phyloP scores from a whole-genome alignment of 2,113 vertebrate species.

The Gobius niger region DNA sequence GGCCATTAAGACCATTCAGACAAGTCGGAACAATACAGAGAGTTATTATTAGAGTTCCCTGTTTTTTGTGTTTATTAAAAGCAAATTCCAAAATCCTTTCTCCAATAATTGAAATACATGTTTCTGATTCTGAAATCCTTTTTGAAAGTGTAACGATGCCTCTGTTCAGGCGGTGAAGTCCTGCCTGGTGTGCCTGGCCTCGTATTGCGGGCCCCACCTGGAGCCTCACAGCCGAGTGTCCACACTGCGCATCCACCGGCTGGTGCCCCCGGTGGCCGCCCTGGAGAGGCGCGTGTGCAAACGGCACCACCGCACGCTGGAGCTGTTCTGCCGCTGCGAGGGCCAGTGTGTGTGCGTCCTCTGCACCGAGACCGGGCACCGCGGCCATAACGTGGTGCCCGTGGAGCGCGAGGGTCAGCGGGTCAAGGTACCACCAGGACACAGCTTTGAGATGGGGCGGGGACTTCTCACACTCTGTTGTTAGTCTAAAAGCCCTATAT shows the following conservation, averaged over 20 bases:
- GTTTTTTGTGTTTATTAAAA: too few relatives aligned
- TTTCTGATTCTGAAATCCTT: too few relatives aligned
- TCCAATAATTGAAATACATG: too few relatives aligned
- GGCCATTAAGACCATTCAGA: too few relatives aligned
- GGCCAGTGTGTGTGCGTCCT: conserved; percentile 74
- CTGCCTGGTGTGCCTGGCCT: conserved; percentile 77
- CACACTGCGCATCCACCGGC: conserved; percentile 65
- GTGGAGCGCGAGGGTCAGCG: conserved; percentile 71
- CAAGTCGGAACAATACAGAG: too few relatives aligned
- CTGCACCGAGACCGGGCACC: conserved; percentile 72
- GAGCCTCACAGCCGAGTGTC: conserved; percentile 62
- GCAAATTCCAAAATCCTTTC: too few relatives aligned
- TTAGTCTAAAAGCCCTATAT: too few relatives aligned
- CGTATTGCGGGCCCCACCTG: conserved; percentile 77
- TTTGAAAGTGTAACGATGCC: too few relatives aligned
- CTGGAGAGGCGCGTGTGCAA: conserved; percentile 71
- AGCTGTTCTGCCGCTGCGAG: conserved; percentile 78
- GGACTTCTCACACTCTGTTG: too few relatives aligned
- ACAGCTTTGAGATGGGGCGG: too few relatives aligned
- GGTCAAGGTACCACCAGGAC: conserved; percentile 62
- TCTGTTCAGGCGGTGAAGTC: conserved; percentile 64
- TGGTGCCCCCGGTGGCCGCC: conserved; percentile 68
- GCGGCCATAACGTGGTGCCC: conserved; percentile 61
- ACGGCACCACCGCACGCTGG: conserved; percentile 70
- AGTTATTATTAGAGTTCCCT: too few relatives aligned